These are phyloP conservation scores for Stegostoma tigrinum DNA, from an alignment of 2,113 vertebrate species.

Conservation along the genomic window DNA sequence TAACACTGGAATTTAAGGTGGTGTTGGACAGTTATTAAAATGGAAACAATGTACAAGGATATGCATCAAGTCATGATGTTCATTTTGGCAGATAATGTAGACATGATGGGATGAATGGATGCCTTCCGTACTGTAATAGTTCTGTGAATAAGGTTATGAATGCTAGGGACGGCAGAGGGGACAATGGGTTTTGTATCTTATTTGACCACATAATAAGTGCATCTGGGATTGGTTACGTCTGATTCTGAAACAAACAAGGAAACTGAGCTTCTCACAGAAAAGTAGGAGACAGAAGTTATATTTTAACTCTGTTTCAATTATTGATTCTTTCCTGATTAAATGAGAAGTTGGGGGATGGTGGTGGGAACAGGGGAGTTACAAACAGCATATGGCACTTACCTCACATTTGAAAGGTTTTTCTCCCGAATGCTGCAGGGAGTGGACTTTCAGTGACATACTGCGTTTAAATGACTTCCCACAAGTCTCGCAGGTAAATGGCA, in stretches of 20 bases:
- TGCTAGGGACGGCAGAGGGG: no score
- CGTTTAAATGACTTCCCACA: constrained; percentile 96
- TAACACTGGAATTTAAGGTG: neutral
- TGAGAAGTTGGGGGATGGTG: neutral
- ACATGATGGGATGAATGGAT: no score
- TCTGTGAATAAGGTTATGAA: neutral
- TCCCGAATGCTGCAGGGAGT: constrained; percentile 89
- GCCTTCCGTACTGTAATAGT: no score
- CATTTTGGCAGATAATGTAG: no score
- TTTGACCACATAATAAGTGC: neutral
- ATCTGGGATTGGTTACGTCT: neutral
- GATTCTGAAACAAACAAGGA: neutral
- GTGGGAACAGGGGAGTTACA: neutral
- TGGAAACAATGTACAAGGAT: no score
- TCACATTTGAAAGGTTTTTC: constrained; percentile 95
- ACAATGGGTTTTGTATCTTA: neutral
- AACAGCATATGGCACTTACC: constrained; percentile 55
- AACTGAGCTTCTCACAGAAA: neutral
- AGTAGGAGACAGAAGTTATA: neutral
- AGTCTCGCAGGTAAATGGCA: constrained; percentile 95
- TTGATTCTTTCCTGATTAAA: neutral
- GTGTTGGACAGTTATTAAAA: no score
- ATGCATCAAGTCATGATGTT: no score
- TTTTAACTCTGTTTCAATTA: neutral
- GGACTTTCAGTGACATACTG: constrained; percentile 96